A percentile compares a stretch with the other conserved stretches of the same genome.
Conservation (phyloP, 2,888 invertebrate species). For the Platycheirus albimanus region DNA sequence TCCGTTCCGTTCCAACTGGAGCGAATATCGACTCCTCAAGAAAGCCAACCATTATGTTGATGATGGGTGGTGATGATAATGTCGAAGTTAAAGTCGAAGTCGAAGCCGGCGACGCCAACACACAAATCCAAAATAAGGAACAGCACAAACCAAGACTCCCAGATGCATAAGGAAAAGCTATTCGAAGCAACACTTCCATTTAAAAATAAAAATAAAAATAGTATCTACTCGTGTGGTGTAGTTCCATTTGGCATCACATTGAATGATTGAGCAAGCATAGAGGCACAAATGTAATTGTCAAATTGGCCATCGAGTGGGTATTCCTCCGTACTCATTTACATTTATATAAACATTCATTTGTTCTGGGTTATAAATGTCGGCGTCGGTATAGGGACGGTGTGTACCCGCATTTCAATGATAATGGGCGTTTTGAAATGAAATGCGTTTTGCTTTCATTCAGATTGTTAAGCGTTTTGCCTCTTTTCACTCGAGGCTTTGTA, state of each 20-base stretch:
- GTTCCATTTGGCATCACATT: slow-evolving; percentile 52
- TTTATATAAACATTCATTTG: neutral
- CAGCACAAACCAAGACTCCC: neutral
- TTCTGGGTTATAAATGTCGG: neutral
- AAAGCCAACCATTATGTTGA: neutral
- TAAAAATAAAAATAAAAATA: neutral
- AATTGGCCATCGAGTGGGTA: slow-evolving; percentile 50
- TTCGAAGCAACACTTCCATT: slow-evolving; percentile 42
- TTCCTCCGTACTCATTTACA: too few species aligned
- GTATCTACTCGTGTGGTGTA: too few species aligned
- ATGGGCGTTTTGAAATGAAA: slow-evolving; percentile 43
- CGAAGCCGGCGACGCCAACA: slow-evolving; percentile 39
- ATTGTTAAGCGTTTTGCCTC: slow-evolving; percentile 5
- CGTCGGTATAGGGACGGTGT: neutral
- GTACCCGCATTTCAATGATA: slow-evolving; percentile 37
- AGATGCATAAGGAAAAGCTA: neutral
- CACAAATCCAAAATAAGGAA: slow-evolving; percentile 38
- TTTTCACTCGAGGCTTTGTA: neutral
- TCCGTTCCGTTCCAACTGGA: neutral
- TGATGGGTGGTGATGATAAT: neutral
- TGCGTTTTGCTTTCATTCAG: slow-evolving; percentile 31
- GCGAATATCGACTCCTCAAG: neutral
- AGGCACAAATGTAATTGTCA: slow-evolving; percentile 60
- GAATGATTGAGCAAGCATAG: slow-evolving; percentile 58
- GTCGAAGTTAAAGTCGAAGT: neutral